A percentile compares a stretch with the other conserved stretches of the same genome.
Evolutionary conservation across 2,113 vertebrate species (phyloP).

Genomic region (Eulemur rufifrons): DNA sequence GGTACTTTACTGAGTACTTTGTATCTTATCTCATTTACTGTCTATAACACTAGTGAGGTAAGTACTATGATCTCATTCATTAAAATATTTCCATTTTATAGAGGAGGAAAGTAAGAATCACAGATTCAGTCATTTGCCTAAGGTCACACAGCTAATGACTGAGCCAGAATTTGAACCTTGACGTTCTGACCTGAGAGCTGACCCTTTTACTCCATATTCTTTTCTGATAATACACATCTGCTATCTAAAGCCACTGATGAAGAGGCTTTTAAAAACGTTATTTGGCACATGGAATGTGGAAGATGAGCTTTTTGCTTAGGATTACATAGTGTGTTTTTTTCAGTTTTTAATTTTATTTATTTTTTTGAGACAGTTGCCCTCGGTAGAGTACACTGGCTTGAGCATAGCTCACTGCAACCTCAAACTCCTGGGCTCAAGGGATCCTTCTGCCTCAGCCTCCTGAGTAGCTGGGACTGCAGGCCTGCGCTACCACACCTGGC

Average conservation of each 20-base stretch:
- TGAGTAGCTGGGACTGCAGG: too few species aligned
- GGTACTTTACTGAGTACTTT: slow-evolving; percentile 41
- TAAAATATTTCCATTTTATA: slow-evolving; percentile 46
- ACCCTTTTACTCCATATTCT: background rate
- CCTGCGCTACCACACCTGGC: too few species aligned
- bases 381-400: too few species aligned
- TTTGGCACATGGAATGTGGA: slow-evolving; percentile 1
- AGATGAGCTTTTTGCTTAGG: slow-evolving; percentile 13
- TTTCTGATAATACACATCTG: background rate
- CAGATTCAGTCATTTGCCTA: slow-evolving; percentile 11
- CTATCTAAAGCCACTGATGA: background rate
- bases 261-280: slow-evolving; percentile 13
- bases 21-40: slow-evolving; percentile 16
- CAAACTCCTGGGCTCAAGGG: too few species aligned
- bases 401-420: too few species aligned
- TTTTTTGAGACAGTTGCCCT: background rate
- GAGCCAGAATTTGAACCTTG: slow-evolving; percentile 12
- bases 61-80: background rate
- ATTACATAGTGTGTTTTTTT: background rate
- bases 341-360: background rate
- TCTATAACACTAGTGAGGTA: background rate
- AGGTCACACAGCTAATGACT: background rate
- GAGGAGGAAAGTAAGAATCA: slow-evolving; percentile 26
- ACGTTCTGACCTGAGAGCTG: background rate
- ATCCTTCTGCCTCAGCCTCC: too few species aligned